A percentile compares a stretch with the other conserved stretches of the same genome.
These are phyloP conservation scores for Galeopsomyia nigrocyanea DNA, from an alignment of 2,888 invertebrate species.

Conservation along the genomic window DNA sequence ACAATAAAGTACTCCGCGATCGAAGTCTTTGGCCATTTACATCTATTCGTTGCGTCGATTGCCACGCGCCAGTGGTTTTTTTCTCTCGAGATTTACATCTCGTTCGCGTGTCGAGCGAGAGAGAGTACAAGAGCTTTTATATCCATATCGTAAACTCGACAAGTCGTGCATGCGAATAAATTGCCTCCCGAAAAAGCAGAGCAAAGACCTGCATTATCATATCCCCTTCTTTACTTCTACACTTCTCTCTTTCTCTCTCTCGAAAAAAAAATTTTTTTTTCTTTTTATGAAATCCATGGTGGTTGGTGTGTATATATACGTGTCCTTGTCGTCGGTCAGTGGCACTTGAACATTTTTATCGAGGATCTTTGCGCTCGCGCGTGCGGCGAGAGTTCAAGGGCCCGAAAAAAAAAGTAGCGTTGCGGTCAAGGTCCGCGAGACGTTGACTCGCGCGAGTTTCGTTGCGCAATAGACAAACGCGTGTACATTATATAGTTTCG, in stretches of 20 bases:
- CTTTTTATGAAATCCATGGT: too few relatives aligned
- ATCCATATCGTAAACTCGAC: too few relatives aligned
- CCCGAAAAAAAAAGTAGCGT: constrained; percentile 42
- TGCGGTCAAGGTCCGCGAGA: constrained; percentile 40
- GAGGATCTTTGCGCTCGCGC: constrained; percentile 22
- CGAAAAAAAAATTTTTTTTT: constrained; percentile 27
- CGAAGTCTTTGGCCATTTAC: not conserved
- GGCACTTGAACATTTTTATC: constrained; percentile 38
- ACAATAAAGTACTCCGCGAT: not conserved
- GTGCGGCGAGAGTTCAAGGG: constrained; percentile 45
- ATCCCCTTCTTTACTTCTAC: not conserved
- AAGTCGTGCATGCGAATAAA: not conserved
- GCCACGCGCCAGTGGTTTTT: too few relatives aligned
- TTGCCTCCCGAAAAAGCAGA: not conserved
- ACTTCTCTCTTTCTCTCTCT: constrained; percentile 10
- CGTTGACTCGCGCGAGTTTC: not conserved
- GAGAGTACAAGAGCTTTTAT: too few relatives aligned
- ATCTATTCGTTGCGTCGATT: too few relatives aligned
- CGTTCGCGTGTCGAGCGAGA: too few relatives aligned
- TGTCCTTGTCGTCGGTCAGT: constrained; percentile 47
- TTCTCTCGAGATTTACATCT: too few relatives aligned
- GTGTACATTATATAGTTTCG: too few relatives aligned
- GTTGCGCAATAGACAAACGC: not conserved
- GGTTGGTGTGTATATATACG: constrained; percentile 15
- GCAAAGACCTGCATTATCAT: not conserved